A percentile compares a stretch with the other conserved stretches of the same genome.
Conservation (phyloP, 2,888 invertebrate species). For the Eristalis pertinax region DNA sequence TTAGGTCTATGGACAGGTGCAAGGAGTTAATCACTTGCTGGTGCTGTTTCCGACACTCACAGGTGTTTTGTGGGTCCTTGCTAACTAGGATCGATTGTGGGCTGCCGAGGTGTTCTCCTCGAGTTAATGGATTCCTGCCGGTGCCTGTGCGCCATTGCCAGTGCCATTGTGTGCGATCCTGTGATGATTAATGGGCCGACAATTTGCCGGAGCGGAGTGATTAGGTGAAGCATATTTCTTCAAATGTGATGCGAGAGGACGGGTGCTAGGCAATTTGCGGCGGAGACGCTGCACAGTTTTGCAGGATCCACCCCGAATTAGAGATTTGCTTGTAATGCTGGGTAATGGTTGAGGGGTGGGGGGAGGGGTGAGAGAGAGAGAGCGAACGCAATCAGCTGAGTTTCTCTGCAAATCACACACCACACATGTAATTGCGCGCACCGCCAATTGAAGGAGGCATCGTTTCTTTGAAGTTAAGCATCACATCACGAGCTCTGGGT, state of each 20-base stretch:
- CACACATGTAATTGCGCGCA: too few relatives aligned
- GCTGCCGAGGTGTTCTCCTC: slow-evolving; percentile 36
- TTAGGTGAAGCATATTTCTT: slow-evolving; percentile 62
- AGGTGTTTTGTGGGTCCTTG: slow-evolving; percentile 26
- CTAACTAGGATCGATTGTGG: slow-evolving; percentile 64
- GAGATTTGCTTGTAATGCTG: slow-evolving; percentile 19
- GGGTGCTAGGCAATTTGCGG: slow-evolving; percentile 28
- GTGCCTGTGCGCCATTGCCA: slow-evolving; percentile 48
- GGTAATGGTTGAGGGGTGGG: slow-evolving; percentile 22
- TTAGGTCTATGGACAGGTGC: slow-evolving; percentile 70
- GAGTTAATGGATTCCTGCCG: slow-evolving; percentile 54
- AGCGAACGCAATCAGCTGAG: too few relatives aligned
- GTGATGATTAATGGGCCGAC: slow-evolving; percentile 57
- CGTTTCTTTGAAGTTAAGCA: too few relatives aligned
- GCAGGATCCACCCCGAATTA: slow-evolving; percentile 39
- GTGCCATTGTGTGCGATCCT: slow-evolving; percentile 11
- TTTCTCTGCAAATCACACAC: too few relatives aligned
- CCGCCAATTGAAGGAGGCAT: too few relatives aligned
- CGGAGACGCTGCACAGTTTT: too few relatives aligned
- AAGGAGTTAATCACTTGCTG: slow-evolving; percentile 67
- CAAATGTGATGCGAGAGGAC: slow-evolving; percentile 29
- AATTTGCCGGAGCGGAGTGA: slow-evolving; percentile 65
- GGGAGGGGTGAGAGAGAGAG: too few relatives aligned
- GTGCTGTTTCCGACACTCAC: slow-evolving; percentile 21
- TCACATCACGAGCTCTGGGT: too few relatives aligned